A percentile compares a stretch with the other conserved stretches of the same genome.
phyloP scores from a whole-genome alignment of 2,113 vertebrate species.

The Ptyas mucosa region DNA sequence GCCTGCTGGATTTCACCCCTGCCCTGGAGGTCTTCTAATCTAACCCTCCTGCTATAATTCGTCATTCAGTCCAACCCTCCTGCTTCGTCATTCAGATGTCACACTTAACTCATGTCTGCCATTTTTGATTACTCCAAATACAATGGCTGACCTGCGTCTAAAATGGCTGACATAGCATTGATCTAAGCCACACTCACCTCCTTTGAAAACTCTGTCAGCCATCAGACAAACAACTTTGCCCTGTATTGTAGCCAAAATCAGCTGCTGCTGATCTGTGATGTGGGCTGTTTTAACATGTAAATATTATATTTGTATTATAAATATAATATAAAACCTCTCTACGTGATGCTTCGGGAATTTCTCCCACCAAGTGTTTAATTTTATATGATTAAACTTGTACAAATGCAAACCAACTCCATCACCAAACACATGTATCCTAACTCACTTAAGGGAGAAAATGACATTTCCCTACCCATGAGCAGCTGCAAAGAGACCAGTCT shows the following conservation, averaged over 20 bases:
- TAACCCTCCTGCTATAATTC: not conserved
- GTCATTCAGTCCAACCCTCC: not conserved
- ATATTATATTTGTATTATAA: not conserved
- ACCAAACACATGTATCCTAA: constrained; percentile 53
- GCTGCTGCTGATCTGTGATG: not conserved
- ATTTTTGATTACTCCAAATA: not conserved
- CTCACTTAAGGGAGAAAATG: constrained; percentile 50
- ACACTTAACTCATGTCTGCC: not conserved
- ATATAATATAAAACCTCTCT: not conserved
- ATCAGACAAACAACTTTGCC: not conserved
- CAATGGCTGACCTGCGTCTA: not conserved
- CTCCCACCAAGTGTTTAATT: constrained; percentile 54
- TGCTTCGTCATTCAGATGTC: not conserved
- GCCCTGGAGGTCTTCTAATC: not conserved
- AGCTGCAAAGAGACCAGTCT: constrained; percentile 16
- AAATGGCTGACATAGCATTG: not conserved
- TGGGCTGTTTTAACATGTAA: not conserved
- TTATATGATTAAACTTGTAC: constrained; percentile 48
- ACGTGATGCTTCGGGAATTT: constrained; percentile 40
- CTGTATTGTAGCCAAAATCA: not conserved
- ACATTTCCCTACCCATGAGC: constrained; percentile 40
- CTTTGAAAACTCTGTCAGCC: not conserved
- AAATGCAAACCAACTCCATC: constrained; percentile 55
- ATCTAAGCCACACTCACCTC: not conserved
- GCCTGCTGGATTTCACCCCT: too few species aligned